phyloP scores from a whole-genome alignment of 2,113 vertebrate genomes.

The Cephalophus harveyi region DNA sequence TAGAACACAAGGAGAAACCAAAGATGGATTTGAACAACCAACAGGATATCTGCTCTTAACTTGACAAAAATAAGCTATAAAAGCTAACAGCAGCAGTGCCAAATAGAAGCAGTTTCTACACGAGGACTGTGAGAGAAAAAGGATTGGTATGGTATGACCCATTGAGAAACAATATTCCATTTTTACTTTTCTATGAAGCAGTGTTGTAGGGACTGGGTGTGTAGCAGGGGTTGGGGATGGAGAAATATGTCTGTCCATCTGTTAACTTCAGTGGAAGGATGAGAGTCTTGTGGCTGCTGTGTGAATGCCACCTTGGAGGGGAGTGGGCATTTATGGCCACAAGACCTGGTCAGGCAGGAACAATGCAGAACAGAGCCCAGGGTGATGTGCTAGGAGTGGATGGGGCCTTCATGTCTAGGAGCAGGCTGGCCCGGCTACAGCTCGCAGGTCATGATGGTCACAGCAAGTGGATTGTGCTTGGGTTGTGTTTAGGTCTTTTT shows the following conservation, averaged over 20 bases:
- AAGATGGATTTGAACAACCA: neutral
- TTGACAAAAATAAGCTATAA: neutral
- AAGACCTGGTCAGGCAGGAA: neutral
- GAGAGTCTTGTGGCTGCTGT: rapidly evolving
- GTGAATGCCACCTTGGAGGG: too few relatives aligned
- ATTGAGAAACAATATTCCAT: rapidly evolving
- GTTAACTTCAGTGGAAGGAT: neutral
- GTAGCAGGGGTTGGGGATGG: too few relatives aligned
- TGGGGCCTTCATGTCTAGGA: neutral
- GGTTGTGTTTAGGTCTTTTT: neutral
- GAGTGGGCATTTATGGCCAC: neutral
- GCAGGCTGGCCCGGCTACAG: too few relatives aligned
- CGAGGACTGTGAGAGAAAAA: neutral
- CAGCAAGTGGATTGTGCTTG: too few relatives aligned
- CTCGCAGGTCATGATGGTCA: rapidly evolving
- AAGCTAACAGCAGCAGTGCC: neutral
- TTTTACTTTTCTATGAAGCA: neutral
- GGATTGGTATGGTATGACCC: neutral
- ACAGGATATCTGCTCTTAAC: neutral
- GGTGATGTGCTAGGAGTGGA: neutral
- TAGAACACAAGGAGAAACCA: neutral
- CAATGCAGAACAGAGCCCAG: neutral
- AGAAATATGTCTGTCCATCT: neutral
- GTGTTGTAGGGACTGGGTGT: neutral
- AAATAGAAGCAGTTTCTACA: neutral